phyloP scores from a whole-genome alignment of 2,797 vertebrate genomes.

The Danio jaintianensis region DNA sequence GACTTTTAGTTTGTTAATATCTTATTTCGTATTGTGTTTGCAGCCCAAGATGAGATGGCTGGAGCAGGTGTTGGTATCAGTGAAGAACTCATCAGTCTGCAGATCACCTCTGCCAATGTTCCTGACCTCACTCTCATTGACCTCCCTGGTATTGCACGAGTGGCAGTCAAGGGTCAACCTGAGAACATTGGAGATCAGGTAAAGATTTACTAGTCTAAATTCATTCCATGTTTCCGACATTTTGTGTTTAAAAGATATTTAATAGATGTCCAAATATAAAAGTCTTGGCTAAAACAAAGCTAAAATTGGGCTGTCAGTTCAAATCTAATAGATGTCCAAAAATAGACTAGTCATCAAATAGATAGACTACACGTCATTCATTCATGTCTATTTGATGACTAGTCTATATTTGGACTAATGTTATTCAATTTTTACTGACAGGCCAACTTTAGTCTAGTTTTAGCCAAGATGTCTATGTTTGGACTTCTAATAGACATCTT shows the following conservation, averaged over 20 bases:
- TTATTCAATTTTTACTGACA: too few relatives aligned
- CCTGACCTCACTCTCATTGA: constrained; percentile 91
- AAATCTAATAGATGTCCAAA: too few relatives aligned
- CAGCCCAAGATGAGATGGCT: constrained; percentile 77
- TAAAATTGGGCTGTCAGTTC: too few relatives aligned
- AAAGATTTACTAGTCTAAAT: background rate
- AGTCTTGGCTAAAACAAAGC: too few relatives aligned
- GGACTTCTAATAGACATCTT: too few relatives aligned
- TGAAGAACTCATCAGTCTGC: constrained; percentile 83
- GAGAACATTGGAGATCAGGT: constrained; percentile 85
- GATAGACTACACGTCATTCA: too few relatives aligned
- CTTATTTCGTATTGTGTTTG: constrained; percentile 15
- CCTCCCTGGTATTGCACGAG: constrained; percentile 88
- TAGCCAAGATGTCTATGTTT: too few relatives aligned
- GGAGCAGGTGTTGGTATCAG: constrained; percentile 79
- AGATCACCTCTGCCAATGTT: constrained; percentile 82
- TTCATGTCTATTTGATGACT: too few relatives aligned
- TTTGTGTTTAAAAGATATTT: background rate
- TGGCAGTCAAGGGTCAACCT: constrained; percentile 85
- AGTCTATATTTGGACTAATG: too few relatives aligned
- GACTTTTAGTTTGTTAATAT: background rate
- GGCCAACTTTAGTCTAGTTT: too few relatives aligned
- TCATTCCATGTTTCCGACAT: background rate
- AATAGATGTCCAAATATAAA: too few relatives aligned
- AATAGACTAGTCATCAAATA: too few relatives aligned